Evolutionary conservation across 2,797 vertebrate species (phyloP).

Genomic region (Oreortyx pictus): DNA sequence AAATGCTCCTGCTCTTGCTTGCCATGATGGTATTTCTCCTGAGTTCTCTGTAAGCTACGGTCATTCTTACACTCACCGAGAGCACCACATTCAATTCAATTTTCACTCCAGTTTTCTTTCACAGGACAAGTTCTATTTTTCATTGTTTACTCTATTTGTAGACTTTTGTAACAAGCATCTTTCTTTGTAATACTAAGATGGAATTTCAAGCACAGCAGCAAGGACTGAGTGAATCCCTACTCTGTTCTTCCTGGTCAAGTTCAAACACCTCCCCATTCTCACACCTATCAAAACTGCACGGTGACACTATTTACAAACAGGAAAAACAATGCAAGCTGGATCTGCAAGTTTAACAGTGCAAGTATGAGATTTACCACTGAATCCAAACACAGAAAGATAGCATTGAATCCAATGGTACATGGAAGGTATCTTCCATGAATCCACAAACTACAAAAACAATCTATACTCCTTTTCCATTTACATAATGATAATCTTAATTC

Average conservation of each 20-base stretch:
- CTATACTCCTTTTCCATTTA: not conserved
- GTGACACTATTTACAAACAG: not conserved
- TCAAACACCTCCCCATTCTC: not conserved
- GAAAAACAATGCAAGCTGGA: not conserved
- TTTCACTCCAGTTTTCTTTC: not conserved
- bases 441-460: not conserved
- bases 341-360: not conserved
- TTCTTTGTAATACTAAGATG: not conserved
- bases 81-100: not conserved
- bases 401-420: not conserved
- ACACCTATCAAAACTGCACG: not conserved
- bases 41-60: not conserved
- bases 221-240: not conserved
- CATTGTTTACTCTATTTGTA: not conserved
- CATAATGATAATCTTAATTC: not conserved
- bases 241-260: not conserved
- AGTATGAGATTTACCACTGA: not conserved
- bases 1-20: not conserved
- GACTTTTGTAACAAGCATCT: not conserved
- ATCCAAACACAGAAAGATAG: not conserved
- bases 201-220: not conserved
- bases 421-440: fast-evolving
- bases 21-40: not conserved
- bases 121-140: not conserved
- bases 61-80: not conserved